These are phyloP conservation scores for Carassius carassius DNA, from an alignment of 2,113 vertebrate species.

Conservation along the genomic window DNA sequence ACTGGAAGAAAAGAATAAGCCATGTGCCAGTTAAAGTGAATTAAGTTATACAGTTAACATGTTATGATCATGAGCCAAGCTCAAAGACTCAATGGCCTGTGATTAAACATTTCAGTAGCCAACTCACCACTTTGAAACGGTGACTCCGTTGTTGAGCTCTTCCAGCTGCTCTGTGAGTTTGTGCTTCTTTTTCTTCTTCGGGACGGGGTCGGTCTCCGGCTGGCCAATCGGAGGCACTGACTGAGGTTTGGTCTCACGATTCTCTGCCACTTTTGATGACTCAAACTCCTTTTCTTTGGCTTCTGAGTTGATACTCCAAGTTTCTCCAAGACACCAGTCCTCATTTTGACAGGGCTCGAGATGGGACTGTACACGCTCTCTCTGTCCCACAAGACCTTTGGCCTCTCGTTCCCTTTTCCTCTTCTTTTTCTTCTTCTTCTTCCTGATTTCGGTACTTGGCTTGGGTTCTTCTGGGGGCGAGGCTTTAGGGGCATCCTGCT, in stretches of 20 bases:
- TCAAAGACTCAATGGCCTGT: no score
- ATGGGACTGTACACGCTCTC: slow-evolving; percentile 60
- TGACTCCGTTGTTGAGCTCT: slow-evolving; percentile 30
- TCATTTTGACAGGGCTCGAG: slow-evolving; percentile 69
- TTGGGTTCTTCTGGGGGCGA: slow-evolving; percentile 58
- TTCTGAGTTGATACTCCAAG: slow-evolving; percentile 66
- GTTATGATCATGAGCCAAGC: no score
- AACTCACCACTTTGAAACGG: slow-evolving; percentile 64
- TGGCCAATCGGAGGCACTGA: background rate
- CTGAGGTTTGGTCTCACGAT: background rate
- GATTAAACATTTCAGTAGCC: no score
- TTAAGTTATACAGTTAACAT: background rate
- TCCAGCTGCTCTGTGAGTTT: slow-evolving; percentile 54
- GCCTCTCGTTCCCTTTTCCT: slow-evolving; percentile 28
- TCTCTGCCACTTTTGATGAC: slow-evolving; percentile 36
- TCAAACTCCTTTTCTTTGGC: background rate
- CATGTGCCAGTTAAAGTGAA: background rate
- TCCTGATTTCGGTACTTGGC: slow-evolving; percentile 60
- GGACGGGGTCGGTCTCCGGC: background rate
- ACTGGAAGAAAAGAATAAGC: slow-evolving; percentile 22
- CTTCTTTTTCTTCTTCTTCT: slow-evolving; percentile 61
- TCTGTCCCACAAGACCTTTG: slow-evolving; percentile 13
- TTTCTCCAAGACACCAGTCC: slow-evolving; percentile 73
- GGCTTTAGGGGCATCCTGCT: slow-evolving; percentile 27
- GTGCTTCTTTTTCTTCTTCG: slow-evolving; percentile 65